A percentile compares a stretch with the other conserved stretches of the same genome.
phyloP scores from a whole-genome alignment of 1,140 invertebrate species.

The Drosophila guanche region DNA sequence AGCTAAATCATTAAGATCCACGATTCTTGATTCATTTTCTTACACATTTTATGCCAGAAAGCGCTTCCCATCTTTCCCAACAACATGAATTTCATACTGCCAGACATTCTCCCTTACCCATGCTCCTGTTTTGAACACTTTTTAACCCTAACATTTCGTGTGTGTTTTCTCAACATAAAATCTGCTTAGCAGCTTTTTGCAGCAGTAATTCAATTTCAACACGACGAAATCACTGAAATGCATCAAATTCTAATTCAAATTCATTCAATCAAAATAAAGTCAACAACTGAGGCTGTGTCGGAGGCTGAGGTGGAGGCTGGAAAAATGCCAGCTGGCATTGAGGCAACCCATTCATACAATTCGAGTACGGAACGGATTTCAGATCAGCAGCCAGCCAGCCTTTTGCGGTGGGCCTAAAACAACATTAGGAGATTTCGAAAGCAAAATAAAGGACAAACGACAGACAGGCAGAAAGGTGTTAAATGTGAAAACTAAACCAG shows the following conservation, averaged over 20 bases:
- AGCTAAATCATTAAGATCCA: too few species aligned
- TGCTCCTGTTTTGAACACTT: neutral
- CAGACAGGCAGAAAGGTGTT: conserved; percentile 60
- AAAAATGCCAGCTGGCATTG: conserved; percentile 57
- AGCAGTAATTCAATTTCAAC: conserved; percentile 46
- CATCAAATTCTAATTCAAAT: conserved; percentile 46
- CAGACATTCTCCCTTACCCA: too few species aligned
- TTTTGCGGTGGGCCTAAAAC: conserved; percentile 68
- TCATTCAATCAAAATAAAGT: conserved; percentile 55
- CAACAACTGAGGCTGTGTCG: conserved; percentile 45
- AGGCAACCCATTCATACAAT: neutral
- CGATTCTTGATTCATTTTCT: too few species aligned
- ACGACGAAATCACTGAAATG: conserved; percentile 35
- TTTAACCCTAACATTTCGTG: conserved; percentile 17
- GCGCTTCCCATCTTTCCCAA: too few species aligned
- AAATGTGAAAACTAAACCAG: conserved; percentile 68
- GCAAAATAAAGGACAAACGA: conserved; percentile 35
- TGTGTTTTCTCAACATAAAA: conserved; percentile 35
- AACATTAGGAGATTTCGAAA: conserved; percentile 51
- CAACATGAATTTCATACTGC: too few species aligned
- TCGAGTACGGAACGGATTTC: conserved; percentile 1
- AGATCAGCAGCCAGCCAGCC: conserved; percentile 15
- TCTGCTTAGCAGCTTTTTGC: conserved; percentile 46
- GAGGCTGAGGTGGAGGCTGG: conserved; percentile 6
- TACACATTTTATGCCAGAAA: too few species aligned